These are phyloP conservation scores for Drosophila baimaii DNA, from an alignment of 1,140 invertebrate genomes.

Conservation along the genomic window DNA sequence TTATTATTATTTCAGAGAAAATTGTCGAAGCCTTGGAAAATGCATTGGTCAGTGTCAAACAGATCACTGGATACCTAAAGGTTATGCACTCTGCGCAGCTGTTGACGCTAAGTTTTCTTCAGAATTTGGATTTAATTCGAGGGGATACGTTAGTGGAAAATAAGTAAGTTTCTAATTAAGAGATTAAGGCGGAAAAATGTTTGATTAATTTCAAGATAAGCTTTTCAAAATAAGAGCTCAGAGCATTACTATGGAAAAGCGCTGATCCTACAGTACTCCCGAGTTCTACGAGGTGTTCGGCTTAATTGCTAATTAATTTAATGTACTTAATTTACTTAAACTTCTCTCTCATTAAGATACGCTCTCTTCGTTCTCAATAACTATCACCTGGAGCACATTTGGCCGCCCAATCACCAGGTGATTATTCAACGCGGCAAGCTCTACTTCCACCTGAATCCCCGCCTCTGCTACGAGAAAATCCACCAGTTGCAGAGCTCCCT, in stretches of 20 bases:
- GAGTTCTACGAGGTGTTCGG: too few species aligned
- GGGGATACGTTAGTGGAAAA: conserved; percentile 68
- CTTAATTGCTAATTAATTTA: too few species aligned
- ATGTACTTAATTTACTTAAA: not conserved
- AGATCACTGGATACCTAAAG: conserved; percentile 92
- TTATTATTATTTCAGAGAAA: conserved; percentile 50
- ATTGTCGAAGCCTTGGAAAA: conserved; percentile 86
- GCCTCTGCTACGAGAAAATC: conserved; percentile 94
- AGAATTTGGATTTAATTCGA: conserved; percentile 84
- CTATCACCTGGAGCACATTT: conserved; percentile 95
- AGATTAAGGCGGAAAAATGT: too few species aligned
- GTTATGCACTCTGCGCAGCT: conserved; percentile 91
- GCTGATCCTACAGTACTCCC: too few species aligned
- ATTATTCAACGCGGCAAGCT: conserved; percentile 88
- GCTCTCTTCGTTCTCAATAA: conserved; percentile 93
- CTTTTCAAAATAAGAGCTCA: too few species aligned
- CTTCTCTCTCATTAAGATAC: conserved; percentile 84
- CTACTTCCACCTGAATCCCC: conserved; percentile 97
- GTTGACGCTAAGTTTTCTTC: conserved; percentile 91
- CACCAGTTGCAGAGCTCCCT: conserved; percentile 67
- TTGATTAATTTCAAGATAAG: too few species aligned
- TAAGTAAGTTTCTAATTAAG: conserved; percentile 37
- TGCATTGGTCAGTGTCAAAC: conserved; percentile 89
- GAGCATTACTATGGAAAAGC: too few species aligned
- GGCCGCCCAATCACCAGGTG: conserved; percentile 88